Evolutionary conservation across 1,140 invertebrate species (phyloP).

Genomic region (Drosophila punjabiensis): DNA sequence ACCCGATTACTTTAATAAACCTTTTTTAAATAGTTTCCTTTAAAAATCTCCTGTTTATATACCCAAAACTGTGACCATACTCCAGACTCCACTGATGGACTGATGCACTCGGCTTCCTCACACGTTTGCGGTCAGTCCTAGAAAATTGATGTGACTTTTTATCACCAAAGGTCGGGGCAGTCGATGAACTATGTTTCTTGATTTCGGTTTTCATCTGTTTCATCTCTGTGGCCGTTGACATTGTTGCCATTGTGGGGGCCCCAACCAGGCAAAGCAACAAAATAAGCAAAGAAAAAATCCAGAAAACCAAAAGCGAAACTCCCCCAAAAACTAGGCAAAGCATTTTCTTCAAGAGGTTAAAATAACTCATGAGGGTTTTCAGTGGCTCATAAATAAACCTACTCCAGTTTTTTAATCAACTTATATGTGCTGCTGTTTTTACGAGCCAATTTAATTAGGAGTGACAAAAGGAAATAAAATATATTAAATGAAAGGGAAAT

Average conservation of each 20-base stretch:
- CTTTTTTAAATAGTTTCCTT: background rate
- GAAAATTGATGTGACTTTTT: constrained; percentile 79
- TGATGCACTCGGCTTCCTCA: constrained; percentile 57
- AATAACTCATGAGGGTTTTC: background rate
- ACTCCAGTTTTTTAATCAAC: constrained; percentile 29
- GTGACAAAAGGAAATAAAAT: constrained; percentile 11
- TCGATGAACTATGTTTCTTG: constrained; percentile 72
- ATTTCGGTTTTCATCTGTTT: constrained; percentile 61
- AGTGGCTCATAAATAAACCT: background rate
- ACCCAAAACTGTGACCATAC: background rate
- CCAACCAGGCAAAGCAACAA: background rate
- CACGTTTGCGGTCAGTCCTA: constrained; percentile 73
- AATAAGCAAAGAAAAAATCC: constrained; percentile 6
- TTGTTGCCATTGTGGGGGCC: constrained; percentile 28
- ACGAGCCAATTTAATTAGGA: constrained; percentile 17
- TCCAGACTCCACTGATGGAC: constrained; percentile 21
- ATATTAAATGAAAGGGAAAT: constrained; percentile 53
- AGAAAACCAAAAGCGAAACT: background rate
- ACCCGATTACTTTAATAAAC: too few relatives aligned
- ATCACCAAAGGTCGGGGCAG: constrained; percentile 29
- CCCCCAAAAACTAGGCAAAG: constrained; percentile 19
- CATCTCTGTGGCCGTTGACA: constrained; percentile 45
- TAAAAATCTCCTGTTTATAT: background rate
- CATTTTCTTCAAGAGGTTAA: background rate
- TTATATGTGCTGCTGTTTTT: constrained; percentile 4